Evolutionary conservation across 2,113 vertebrate species (phyloP).

Genomic region (Protobothrops flavoviridis): DNA sequence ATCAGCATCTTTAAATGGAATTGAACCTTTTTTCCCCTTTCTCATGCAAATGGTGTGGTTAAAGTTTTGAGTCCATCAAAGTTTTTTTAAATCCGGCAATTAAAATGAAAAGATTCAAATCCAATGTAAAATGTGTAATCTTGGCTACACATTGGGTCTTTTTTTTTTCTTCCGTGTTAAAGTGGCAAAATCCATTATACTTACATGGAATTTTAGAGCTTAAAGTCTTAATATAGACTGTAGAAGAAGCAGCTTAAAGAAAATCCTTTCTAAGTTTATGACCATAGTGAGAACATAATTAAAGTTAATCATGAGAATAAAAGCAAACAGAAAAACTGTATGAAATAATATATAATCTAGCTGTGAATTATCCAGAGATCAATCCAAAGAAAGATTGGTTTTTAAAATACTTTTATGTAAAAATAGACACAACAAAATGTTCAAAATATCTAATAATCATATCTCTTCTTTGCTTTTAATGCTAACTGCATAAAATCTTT

Average conservation of each 20-base stretch:
- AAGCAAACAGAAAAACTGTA: constrained; percentile 5
- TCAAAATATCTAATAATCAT: background rate
- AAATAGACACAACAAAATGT: background rate
- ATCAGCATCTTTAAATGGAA: background rate
- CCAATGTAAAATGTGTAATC: constrained; percentile 19
- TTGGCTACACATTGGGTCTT: constrained; percentile 24
- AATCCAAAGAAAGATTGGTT: constrained; percentile 30
- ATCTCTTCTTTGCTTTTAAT: constrained; percentile 18
- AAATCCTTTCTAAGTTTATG: constrained; percentile 59
- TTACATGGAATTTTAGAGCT: constrained; percentile 46
- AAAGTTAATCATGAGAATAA: constrained; percentile 55
- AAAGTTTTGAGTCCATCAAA: background rate
- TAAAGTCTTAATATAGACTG: constrained; percentile 53
- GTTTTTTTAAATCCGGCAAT: constrained; percentile 11
- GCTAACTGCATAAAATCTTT: background rate
- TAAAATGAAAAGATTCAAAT: constrained; percentile 37
- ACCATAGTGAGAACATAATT: constrained; percentile 49
- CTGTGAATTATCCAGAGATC: constrained; percentile 17
- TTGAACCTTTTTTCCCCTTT: background rate
- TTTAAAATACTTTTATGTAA: background rate
- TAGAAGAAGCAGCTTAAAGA: constrained; percentile 55
- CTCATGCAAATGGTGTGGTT: background rate
- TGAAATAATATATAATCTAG: constrained; percentile 36
- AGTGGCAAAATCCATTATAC: constrained; percentile 51
- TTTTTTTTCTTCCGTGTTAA: constrained; percentile 16